phyloP scores from a whole-genome alignment of 2,888 invertebrate genomes.

The Hybos culiciformis region DNA sequence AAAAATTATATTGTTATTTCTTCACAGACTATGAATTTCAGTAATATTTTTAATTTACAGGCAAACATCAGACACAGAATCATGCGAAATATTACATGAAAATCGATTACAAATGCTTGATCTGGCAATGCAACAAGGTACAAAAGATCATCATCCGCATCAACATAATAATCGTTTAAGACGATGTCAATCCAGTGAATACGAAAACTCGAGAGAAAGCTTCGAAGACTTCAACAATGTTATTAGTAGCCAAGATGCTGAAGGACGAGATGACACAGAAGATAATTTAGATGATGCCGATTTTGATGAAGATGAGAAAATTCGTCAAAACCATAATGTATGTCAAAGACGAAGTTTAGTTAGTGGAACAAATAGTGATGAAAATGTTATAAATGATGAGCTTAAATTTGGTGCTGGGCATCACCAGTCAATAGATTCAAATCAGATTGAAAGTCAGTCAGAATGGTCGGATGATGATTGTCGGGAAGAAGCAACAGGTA shows the following conservation, averaged over 20 bases:
- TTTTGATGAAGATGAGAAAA: slow-evolving; percentile 30
- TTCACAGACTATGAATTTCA: neutral
- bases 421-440: slow-evolving; percentile 34
- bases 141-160: slow-evolving; percentile 24
- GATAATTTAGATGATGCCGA: slow-evolving; percentile 34
- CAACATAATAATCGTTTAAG: slow-evolving; percentile 23
- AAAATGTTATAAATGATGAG: slow-evolving; percentile 37
- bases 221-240: slow-evolving; percentile 28
- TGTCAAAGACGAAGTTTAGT: slow-evolving; percentile 24
- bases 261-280: slow-evolving; percentile 32
- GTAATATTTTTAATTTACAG: slow-evolving; percentile 20
- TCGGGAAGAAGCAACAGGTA: slow-evolving; percentile 48
- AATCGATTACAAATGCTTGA: slow-evolving; percentile 28
- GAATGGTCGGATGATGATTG: slow-evolving; percentile 63
- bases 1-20: slow-evolving; percentile 1
- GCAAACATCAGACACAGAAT: slow-evolving; percentile 36
- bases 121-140: slow-evolving; percentile 16
- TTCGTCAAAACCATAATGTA: slow-evolving; percentile 17
- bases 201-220: slow-evolving; percentile 31
- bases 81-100: slow-evolving; percentile 35
- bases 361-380: slow-evolving; percentile 16
- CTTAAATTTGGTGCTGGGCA: slow-evolving; percentile 35
- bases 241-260: no score
- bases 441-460: slow-evolving; percentile 57
- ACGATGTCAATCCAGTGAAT: slow-evolving; percentile 31